A percentile compares a stretch with the other conserved stretches of the same genome.
These are phyloP conservation scores for Machaerirhynchus nigripectus DNA, from an alignment of 2,113 vertebrate genomes.

Conservation along the genomic window DNA sequence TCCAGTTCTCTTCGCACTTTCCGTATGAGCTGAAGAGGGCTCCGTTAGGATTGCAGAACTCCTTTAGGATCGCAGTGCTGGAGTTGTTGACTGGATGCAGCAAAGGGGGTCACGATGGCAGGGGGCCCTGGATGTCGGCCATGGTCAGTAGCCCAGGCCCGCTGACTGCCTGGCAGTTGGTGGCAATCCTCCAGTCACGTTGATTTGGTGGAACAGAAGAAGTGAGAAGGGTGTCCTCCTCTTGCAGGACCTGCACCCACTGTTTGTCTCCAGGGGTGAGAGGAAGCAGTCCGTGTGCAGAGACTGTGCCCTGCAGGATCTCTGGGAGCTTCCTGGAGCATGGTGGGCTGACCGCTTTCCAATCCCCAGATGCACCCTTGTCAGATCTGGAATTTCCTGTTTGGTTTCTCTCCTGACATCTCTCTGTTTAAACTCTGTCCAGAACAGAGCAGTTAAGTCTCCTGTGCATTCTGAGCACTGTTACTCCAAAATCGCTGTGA, in stretches of 20 bases:
- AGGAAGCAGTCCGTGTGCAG: fast-evolving
- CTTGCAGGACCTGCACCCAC: background rate
- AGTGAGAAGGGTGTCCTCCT: background rate
- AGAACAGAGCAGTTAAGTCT: background rate
- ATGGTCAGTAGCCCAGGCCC: background rate
- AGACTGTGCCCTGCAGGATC: background rate
- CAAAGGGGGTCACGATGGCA: fast-evolving
- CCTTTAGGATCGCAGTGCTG: fast-evolving
- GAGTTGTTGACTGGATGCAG: fast-evolving
- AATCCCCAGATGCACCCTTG: background rate
- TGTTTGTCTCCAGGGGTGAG: fast-evolving
- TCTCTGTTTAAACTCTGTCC: background rate
- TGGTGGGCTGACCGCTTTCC: background rate
- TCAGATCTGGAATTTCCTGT: constrained; percentile 61
- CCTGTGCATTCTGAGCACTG: background rate
- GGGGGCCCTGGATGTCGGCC: fast-evolving
- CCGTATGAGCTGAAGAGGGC: background rate
- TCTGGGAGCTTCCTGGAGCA: background rate
- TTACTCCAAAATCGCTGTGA: background rate
- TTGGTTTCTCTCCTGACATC: constrained; percentile 26
- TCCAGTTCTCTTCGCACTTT: background rate
- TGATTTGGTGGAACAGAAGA: background rate
- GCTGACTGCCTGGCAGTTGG: fast-evolving
- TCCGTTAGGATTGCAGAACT: background rate
- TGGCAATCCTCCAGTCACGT: fast-evolving